phyloP scores from a whole-genome alignment of 1,140 invertebrate genomes.

The Mylabris phalerata region DNA sequence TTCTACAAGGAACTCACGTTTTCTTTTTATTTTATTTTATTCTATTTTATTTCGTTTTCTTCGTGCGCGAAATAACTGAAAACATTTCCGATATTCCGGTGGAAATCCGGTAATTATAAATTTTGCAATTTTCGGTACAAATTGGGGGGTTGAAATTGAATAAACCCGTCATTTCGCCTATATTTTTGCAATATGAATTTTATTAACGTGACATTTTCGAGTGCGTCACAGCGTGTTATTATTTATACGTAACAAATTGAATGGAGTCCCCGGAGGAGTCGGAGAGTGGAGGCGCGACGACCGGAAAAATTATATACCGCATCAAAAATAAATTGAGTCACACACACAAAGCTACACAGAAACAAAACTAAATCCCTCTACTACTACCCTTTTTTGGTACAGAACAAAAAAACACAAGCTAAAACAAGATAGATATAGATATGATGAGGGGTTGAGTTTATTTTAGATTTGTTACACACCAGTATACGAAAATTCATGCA shows the following conservation, averaged over 20 bases:
- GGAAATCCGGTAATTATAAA: no score
- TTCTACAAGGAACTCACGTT: no score
- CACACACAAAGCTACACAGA: conserved; percentile 5
- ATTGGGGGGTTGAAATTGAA: no score
- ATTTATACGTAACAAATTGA: conserved; percentile 35
- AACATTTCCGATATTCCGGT: no score
- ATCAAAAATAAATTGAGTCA: conserved; percentile 36
- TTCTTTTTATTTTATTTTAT: no score
- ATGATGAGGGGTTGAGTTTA: conserved; percentile 6
- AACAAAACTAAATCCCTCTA: background rate
- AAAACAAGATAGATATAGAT: no score
- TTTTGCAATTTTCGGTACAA: no score
- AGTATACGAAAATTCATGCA: conserved; percentile 12
- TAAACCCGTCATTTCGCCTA: no score
- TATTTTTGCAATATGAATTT: conserved; percentile 13
- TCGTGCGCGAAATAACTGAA: no score
- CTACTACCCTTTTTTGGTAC: no score
- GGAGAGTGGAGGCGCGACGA: conserved; percentile 21
- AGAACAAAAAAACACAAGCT: no score
- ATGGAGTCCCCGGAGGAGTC: conserved; percentile 26
- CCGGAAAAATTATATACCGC: conserved; percentile 35
- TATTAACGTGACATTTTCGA: conserved; percentile 19
- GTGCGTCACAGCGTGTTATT: conserved; percentile 27
- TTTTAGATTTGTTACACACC: conserved; percentile 19
- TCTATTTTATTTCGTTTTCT: no score